Conservation (phyloP, 1,140 invertebrate genomes). For the Bilobella aurantiaca region DNA sequence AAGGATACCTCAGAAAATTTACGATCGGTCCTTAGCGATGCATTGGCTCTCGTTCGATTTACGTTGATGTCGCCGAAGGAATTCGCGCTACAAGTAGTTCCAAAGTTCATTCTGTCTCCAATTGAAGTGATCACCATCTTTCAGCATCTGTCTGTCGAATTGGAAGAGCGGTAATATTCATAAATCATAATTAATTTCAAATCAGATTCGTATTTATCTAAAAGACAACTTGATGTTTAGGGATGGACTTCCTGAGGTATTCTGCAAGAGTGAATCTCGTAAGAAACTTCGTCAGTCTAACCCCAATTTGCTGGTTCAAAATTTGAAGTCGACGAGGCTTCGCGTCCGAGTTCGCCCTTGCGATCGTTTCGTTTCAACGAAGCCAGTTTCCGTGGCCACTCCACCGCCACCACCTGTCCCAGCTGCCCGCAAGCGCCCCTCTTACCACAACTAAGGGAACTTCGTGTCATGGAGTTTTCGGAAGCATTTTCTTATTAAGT, state of each 20-base stretch:
- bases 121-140: conserved; percentile 63
- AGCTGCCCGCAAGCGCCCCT: neutral
- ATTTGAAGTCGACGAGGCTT: conserved; percentile 6
- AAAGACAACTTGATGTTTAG: neutral
- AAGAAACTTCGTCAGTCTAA: conserved; percentile 5
- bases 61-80: conserved; percentile 79
- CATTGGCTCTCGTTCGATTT: conserved; percentile 65
- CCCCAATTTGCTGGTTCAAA: neutral
- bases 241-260: neutral
- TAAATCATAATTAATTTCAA: neutral
- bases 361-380: neutral
- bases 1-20: conserved; percentile 59
- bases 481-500: no score
- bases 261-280: conserved; percentile 8
- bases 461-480: no score
- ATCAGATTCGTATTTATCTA: neutral
- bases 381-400: neutral
- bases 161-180: conserved; percentile 50
- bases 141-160: conserved; percentile 48
- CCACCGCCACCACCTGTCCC: neutral
- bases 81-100: conserved; percentile 69
- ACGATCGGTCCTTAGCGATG: conserved; percentile 54
- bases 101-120: conserved; percentile 63
- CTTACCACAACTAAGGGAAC: conserved; percentile 1
- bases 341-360: conserved; percentile 11